These are phyloP conservation scores for Zootoca vivipara DNA, from an alignment of 2,113 vertebrate species.

Conservation along the genomic window DNA sequence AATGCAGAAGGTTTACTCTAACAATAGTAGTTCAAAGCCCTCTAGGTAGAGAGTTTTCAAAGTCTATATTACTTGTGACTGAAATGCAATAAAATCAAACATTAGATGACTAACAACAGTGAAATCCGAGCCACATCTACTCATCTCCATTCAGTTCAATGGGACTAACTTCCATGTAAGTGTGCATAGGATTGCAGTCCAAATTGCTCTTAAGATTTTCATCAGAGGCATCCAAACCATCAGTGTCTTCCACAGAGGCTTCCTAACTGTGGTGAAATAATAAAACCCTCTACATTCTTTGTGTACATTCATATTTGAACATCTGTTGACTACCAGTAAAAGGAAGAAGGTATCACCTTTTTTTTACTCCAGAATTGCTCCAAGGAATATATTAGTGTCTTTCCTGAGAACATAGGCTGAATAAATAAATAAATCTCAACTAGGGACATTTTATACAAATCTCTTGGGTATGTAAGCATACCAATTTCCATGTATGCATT, in stretches of 20 bases:
- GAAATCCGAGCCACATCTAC: constrained; percentile 49
- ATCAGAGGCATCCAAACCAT: constrained; percentile 79
- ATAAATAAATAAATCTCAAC: constrained; percentile 16
- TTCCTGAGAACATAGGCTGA: constrained; percentile 35
- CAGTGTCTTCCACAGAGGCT: constrained; percentile 73
- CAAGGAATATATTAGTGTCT: constrained; percentile 1
- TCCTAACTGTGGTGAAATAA: constrained; percentile 80
- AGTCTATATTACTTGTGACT: constrained; percentile 73
- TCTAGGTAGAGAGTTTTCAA: constrained; percentile 81
- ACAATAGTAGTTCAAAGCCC: constrained; percentile 80
- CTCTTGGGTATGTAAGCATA: background rate
- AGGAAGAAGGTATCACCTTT: constrained; percentile 30
- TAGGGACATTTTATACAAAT: constrained; percentile 9
- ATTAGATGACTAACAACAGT: background rate
- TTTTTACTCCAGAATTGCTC: constrained; percentile 13
- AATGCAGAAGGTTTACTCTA: constrained; percentile 71
- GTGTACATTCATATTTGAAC: constrained; percentile 36
- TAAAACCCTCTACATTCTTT: constrained; percentile 69
- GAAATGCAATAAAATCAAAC: constrained; percentile 82
- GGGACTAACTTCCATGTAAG: background rate
- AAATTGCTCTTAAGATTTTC: constrained; percentile 83
- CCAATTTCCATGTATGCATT: background rate
- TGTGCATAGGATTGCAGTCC: background rate
- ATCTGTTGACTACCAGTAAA: constrained; percentile 36
- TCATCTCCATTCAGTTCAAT: background rate